Evolutionary conservation across 2,888 invertebrate species (phyloP).

Genomic region (Orchesellides sinensis): DNA sequence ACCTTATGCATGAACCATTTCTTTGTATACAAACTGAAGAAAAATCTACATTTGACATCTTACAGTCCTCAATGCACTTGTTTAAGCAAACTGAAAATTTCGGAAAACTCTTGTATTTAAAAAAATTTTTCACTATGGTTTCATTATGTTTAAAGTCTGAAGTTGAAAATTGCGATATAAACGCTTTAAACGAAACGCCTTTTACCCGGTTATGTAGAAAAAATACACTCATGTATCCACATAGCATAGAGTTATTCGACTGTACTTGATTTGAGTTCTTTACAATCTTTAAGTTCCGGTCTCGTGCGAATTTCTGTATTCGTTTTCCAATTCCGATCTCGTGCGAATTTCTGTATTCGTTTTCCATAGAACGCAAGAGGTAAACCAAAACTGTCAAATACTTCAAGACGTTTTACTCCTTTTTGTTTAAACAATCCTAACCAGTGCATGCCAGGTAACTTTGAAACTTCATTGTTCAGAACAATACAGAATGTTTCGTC

Average conservation of each 20-base stretch:
- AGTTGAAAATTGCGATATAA: not conserved
- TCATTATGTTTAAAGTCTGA: not conserved
- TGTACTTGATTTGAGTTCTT: constrained; percentile 31
- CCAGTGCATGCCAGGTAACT: constrained; percentile 42
- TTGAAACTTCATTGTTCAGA: constrained; percentile 13
- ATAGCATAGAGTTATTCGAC: not conserved
- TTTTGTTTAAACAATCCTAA: constrained; percentile 19
- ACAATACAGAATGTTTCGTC: constrained; percentile 12
- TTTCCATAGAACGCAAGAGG: constrained; percentile 25
- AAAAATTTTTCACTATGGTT: not conserved
- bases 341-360: not conserved
- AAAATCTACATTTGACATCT: constrained; percentile 16
- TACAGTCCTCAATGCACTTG: not conserved
- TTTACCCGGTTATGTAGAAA: not conserved
- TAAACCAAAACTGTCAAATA: constrained; percentile 50
- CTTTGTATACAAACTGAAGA: constrained; percentile 35
- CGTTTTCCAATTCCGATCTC: not conserved
- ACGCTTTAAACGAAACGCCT: not conserved
- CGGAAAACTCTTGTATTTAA: not conserved
- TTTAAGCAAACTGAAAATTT: not conserved
- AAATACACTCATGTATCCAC: constrained; percentile 39
- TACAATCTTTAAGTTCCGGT: not conserved
- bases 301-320: not conserved
- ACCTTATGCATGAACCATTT: constrained; percentile 14
- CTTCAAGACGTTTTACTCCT: not conserved